phyloP scores from a whole-genome alignment of 1,140 invertebrate genomes.

The Pinna nobilis region DNA sequence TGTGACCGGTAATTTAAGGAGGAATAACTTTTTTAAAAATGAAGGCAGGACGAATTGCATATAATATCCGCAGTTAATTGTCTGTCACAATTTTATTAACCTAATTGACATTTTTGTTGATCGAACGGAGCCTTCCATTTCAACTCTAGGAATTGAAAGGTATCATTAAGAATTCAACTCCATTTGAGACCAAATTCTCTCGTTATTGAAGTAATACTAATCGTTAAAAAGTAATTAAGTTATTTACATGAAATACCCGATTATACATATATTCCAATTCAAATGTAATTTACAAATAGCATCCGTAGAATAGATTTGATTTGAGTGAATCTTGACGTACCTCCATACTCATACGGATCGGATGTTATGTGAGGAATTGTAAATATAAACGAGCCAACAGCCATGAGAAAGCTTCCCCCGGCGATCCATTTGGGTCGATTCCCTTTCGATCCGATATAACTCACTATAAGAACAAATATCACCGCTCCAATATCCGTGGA shows the following conservation, averaged over 20 bases:
- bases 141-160: no score
- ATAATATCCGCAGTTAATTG: no score
- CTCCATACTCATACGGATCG: slow-evolving; percentile 41
- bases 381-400: slow-evolving; percentile 59
- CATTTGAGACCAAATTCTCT: background rate
- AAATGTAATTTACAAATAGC: background rate
- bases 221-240: background rate
- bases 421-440: slow-evolving; percentile 49
- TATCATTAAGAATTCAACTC: no score
- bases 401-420: slow-evolving; percentile 50
- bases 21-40: no score
- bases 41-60: no score
- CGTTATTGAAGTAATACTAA: background rate
- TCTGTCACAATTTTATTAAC: no score
- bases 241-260: background rate
- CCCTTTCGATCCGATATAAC: slow-evolving; percentile 50
- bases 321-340: slow-evolving; percentile 5
- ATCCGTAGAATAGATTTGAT: background rate
- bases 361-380: slow-evolving; percentile 54
- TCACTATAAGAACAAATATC: slow-evolving; percentile 52
- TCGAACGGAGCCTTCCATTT: no score
- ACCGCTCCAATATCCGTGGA: slow-evolving; percentile 59
- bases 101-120: no score
- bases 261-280: background rate
- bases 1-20: no score